Base-by-base conservation (phyloP, 2,888 invertebrate genomes). In the Ditula angustiorana region DNA sequence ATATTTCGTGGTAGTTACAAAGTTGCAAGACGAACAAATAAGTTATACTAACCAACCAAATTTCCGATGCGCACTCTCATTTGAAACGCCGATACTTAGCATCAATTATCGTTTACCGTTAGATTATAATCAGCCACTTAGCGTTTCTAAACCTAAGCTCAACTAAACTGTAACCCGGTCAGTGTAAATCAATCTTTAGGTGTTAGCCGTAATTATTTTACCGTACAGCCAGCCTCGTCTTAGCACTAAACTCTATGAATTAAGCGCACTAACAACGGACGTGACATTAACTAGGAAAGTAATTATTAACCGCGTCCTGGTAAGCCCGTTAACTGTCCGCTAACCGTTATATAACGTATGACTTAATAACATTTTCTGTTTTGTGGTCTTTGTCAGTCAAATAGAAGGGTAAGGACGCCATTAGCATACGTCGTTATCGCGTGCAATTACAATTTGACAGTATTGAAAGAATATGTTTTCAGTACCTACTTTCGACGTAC, bases 271-370 rank as follows among this genome's bases (percentile, higher is more conserved):
- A 80, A 78, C 79, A 77, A 79, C 77, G 65, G 70, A 71, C 57
- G 73, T 71, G 73, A 79, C 75, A 74, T 80, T 80, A 78, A 77
- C 77, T 79, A 69, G 70, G 71, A 74, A 75, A 76, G 75, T 80
- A 80, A 86, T 86, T 79, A 73, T 68, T 71, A 67, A 78, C 69
- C 62, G 69, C 73, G 78, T 80, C 81, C 85, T 81, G 81, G 81
- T 80, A 78, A 76, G 74, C 74, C 85, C 79, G 86, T 82, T 85
- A 83, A 73, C 73, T 71, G 71, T 71, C 62, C 41, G 66, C 68
- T 60, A 73, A 83, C 80, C 78, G 80, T 80, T 83, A 82, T 44
- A n/a, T 57, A 64, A 69, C 67, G 56, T 67, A 66, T 71, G 61
- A 72, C 74, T 77, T 80, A 78, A 80, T 81, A 70, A 69, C 30